Conservation (phyloP, 2,797 vertebrate species). For the Labroides dimidiatus region DNA sequence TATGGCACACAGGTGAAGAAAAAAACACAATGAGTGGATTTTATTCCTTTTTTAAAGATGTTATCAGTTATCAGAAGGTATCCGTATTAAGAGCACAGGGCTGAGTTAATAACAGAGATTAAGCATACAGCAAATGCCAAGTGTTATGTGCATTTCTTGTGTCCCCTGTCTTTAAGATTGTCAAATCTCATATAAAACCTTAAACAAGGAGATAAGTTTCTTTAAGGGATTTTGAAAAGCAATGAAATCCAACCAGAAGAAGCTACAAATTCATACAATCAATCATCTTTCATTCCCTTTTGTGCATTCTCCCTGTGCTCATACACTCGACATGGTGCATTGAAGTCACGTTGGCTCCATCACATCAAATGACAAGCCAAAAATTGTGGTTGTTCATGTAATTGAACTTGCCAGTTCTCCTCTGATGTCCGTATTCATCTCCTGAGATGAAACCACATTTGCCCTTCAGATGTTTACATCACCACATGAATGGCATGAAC, state of each 20-base stretch:
- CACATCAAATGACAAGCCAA: constrained; percentile 53
- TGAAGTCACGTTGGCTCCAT: constrained; percentile 58
- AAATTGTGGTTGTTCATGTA: constrained; percentile 50
- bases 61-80: constrained; percentile 45
- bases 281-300: constrained; percentile 58
- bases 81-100: constrained; percentile 41
- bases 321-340: constrained; percentile 42
- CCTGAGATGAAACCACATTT: constrained; percentile 50
- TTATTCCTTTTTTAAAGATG: constrained; percentile 51
- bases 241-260: constrained; percentile 41
- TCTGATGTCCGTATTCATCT: constrained; percentile 45
- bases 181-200: constrained; percentile 38
- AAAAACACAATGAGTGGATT: constrained; percentile 53
- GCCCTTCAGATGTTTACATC: constrained; percentile 68
- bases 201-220: constrained; percentile 46
- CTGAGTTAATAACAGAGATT: constrained; percentile 60
- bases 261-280: constrained; percentile 55
- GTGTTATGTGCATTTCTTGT: constrained; percentile 20
- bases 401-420: constrained; percentile 59
- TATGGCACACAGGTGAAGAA: constrained; percentile 64
- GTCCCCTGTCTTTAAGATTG: constrained; percentile 32
- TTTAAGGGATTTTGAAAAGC: constrained; percentile 41
- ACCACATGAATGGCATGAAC: constrained; percentile 48
- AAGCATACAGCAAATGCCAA: constrained; percentile 23
- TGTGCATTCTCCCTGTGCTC: constrained; percentile 34